A percentile compares a stretch with the other conserved stretches of the same genome.
phyloP scores from a whole-genome alignment of 2,888 invertebrate genomes.

The Rhingia rostrata region DNA sequence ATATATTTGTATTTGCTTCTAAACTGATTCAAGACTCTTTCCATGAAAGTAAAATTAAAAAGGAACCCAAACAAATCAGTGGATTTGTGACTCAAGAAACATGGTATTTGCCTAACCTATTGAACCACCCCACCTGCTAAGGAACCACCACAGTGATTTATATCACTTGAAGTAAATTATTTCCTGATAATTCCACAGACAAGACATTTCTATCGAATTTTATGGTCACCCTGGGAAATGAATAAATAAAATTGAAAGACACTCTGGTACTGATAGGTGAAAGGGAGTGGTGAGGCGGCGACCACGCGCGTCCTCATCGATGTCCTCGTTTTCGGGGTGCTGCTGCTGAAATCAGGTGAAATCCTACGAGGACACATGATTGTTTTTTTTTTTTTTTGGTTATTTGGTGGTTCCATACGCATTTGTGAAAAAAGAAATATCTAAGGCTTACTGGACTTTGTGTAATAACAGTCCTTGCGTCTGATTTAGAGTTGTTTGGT shows the following conservation, averaged over 20 bases:
- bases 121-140: neutral
- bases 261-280: constrained; percentile 56
- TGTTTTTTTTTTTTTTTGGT: constrained; percentile 38
- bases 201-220: constrained; percentile 72
- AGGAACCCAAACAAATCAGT: constrained; percentile 16
- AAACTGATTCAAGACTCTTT: constrained; percentile 29
- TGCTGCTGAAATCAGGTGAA: constrained; percentile 42
- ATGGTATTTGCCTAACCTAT: constrained; percentile 39
- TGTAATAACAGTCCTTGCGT: constrained; percentile 33
- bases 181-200: constrained; percentile 72
- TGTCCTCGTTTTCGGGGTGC: constrained; percentile 9
- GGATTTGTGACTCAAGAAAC: constrained; percentile 38
- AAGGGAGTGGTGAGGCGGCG: constrained; percentile 22
- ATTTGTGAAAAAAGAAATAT: neutral
- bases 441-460: constrained; percentile 40
- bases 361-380: constrained; percentile 62
- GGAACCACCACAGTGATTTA: constrained; percentile 60
- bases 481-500: constrained; percentile 4
- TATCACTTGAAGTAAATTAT: constrained; percentile 72
- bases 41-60: neutral
- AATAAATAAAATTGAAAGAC: constrained; percentile 71
- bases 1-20: constrained; percentile 5
- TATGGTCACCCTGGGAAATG: constrained; percentile 74
- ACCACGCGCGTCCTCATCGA: neutral
- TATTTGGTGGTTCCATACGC: neutral